Base-by-base conservation (phyloP, 2,888 invertebrate species). In the Dicyrtomina minuta region DNA sequence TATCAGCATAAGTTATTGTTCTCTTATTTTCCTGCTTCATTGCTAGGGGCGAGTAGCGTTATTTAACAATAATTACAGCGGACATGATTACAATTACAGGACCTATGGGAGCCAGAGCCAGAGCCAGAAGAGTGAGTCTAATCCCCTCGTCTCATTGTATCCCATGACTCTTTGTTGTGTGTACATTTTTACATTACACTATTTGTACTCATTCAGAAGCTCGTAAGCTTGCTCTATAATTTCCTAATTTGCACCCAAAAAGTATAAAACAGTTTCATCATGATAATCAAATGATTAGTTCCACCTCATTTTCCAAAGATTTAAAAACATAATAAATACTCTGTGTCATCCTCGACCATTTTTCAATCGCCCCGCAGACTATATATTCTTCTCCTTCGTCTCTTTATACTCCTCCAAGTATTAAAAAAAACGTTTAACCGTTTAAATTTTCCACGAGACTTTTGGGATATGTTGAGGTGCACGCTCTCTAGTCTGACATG, bases 221-320 rank as follows among this genome's bases (percentile, higher is more conserved):
- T 64, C 60, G 51, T 39, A 62, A 49, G n/a, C 49, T 49, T 39
- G 27, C 62, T 49, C 43, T 43, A 56, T 59, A 71, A 68, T 71
- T 68, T 65, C 46, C 27, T 55, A 49, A 41, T 66, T 56, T 59
- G 59, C 68, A 68, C 59, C 64, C 53, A 66, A 68, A 68, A 20
- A 8, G 10, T 26, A 41, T 2, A n/a, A 22, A 15, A 10, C 26
- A 17, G 15, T 43, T 17, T 62, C 69, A 72, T 69, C 69, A 68
- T 62, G 62, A 69, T 69, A 69, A 64, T 62, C 56, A 62, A 68
- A 71, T 72, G 61, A 72, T 72, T 69, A 60, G 69, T 72, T 72
- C 72, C 72, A 72, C 62, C 72, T 72, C 65, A 68, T 72, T 72
- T 72, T 69, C 56, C 24, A 61, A 70, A 27, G 55, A 59, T 61